Evolutionary conservation across 2,113 vertebrate genomes (phyloP).

Genomic region (Typhlomys cinereus): DNA sequence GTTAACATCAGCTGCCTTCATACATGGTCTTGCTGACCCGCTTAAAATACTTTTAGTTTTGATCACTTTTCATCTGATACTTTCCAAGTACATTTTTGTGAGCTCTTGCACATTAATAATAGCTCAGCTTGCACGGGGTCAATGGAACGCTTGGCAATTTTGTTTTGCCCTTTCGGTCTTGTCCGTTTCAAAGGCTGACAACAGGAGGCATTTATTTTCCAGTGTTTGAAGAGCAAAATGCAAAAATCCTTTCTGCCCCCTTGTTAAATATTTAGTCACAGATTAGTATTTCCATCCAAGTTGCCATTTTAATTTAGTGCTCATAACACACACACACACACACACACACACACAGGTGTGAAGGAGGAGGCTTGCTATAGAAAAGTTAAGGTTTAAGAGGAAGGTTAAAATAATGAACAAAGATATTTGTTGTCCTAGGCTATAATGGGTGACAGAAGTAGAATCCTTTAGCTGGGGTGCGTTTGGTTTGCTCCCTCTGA

Average conservation of each 20-base stretch:
- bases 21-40: not conserved
- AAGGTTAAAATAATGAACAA: constrained; percentile 33
- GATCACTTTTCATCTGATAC: constrained; percentile 63
- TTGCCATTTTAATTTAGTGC: constrained; percentile 57
- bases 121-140: constrained; percentile 62
- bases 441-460: not conserved
- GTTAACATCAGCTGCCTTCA: constrained; percentile 37
- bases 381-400: constrained; percentile 9
- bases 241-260: constrained; percentile 65
- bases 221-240: constrained; percentile 66
- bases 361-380: not conserved
- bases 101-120: constrained; percentile 23
- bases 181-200: constrained; percentile 69
- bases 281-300: constrained; percentile 51
- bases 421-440: not conserved
- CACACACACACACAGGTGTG: no score
- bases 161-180: constrained; percentile 66
- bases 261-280: constrained; percentile 76
- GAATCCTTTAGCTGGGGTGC: not conserved
- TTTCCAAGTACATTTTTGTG: constrained; percentile 44
- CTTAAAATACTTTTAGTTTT: not conserved
- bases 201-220: constrained; percentile 70
- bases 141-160: constrained; percentile 47
- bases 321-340: constrained; percentile 21
- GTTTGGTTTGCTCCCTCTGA: not conserved